Base-by-base conservation (phyloP, 2,113 vertebrate genomes). In the Bujurquina vittata region DNA sequence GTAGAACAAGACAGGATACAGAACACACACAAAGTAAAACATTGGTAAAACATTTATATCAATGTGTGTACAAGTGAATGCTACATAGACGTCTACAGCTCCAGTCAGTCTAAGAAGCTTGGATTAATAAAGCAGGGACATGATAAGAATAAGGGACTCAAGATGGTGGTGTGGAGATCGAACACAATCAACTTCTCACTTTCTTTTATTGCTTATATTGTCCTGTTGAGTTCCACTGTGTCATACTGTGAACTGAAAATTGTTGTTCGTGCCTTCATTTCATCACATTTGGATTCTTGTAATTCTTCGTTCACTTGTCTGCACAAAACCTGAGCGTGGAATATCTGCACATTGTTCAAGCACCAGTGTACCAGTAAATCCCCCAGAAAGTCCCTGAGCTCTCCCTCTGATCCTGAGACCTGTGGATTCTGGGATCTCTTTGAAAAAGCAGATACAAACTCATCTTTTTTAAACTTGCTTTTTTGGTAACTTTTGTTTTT, bases 131-230 rank as follows among this genome's bases (percentile, higher is more conserved):
- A 67, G 14, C 12, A 46, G 8, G 43, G 43, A 46, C 14, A 10
- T 10, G 63, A 26, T 67, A 46, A 67, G 63, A 65, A 65, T 65
- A 46, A 40, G 4, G 62, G 49, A 52, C 3, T 2, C 3, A 9
- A 67, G 63, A 67, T 46, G 3, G 22, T 0, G 17, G 62, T 37
- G 0, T 17, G 43, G 37, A 46, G 22, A 37, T 65, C 7, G 23
- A 12, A 12, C 35, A 65, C 1, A 0, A 46, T 26, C 37, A 67
- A 26, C 63, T 67, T 23, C 60, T n/a, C 20, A 37, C 60, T 62
- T 62, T 5, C 31, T 33, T 33, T 62, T 20, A 37, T 37, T 20
- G 14, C 60, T 62, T 20, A 62, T 37, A 37, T 20, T 37, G 60
- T 22, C 60, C 33, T 22, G 33, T 22, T 37, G 61, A 40, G 61